Conservation (phyloP, 2,888 invertebrate species). For the Thecophora atra region DNA sequence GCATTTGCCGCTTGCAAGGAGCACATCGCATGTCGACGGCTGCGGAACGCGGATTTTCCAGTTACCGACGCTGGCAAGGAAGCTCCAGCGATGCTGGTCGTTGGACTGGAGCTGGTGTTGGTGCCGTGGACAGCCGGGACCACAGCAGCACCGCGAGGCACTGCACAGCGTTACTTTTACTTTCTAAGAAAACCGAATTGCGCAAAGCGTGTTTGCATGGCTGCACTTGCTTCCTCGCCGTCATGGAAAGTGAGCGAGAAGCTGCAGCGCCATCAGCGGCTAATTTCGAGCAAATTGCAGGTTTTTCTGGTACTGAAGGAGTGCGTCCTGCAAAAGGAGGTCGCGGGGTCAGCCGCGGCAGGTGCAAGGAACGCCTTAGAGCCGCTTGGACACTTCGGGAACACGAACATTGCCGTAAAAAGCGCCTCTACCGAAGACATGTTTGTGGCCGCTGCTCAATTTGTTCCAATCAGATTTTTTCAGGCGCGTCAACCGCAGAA, state of each 20-base stretch:
- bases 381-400: no score
- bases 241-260: background rate
- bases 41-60: background rate
- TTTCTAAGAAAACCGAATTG: background rate
- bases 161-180: constrained; percentile 9
- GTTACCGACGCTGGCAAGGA: background rate
- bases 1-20: constrained; percentile 19
- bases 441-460: constrained; percentile 9
- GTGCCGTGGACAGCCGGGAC: no score
- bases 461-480: constrained; percentile 17
- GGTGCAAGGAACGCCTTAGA: no score
- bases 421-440: no score
- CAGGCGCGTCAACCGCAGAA: background rate
- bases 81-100: constrained; percentile 3
- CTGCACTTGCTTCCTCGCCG: background rate
- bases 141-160: no score
- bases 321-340: background rate
- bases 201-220: background rate
- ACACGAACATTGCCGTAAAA: no score
- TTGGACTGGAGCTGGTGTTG: no score
- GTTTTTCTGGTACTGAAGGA: no score
- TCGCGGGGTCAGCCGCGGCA: background rate
- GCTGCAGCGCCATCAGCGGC: background rate
- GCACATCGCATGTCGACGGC: constrained; percentile 23
- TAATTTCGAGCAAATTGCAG: constrained; percentile 26